phyloP scores from a whole-genome alignment of 2,797 vertebrate species.

The Thunnus albacares region DNA sequence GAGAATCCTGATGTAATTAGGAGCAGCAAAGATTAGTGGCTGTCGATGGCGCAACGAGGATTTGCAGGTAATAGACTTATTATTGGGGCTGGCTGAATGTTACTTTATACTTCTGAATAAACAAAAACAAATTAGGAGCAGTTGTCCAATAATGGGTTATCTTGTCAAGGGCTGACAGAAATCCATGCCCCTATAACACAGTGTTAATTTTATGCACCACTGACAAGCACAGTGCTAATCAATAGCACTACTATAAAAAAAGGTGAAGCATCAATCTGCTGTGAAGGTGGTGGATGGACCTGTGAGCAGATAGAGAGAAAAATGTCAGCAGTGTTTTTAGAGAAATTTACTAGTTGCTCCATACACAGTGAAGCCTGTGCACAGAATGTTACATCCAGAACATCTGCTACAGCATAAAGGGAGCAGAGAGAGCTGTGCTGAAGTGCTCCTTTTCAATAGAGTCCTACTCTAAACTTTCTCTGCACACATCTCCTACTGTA shows the following conservation, averaged over 20 bases:
- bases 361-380: slow-evolving; percentile 40
- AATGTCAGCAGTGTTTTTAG: slow-evolving; percentile 56
- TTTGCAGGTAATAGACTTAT: slow-evolving; percentile 90
- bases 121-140: slow-evolving; percentile 89
- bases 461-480: background rate
- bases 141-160: slow-evolving; percentile 84
- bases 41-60: slow-evolving; percentile 71
- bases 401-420: slow-evolving; percentile 40
- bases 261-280: slow-evolving; percentile 82
- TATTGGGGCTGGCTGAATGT: slow-evolving; percentile 82
- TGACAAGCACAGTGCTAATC: slow-evolving; percentile 84
- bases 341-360: slow-evolving; percentile 30
- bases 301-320: slow-evolving; percentile 49
- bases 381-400: background rate
- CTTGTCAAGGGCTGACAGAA: slow-evolving; percentile 86
- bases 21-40: slow-evolving; percentile 86
- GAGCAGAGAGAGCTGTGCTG: background rate
- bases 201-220: slow-evolving; percentile 91
- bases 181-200: slow-evolving; percentile 87
- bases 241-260: slow-evolving; percentile 86
- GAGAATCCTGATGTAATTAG: slow-evolving; percentile 89
- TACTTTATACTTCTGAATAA: slow-evolving; percentile 89
- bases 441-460: background rate
- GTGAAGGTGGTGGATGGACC: slow-evolving; percentile 71
- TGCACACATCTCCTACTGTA: no score